Conservation (phyloP, 2,888 invertebrate genomes). For the Helicoverpa assulta region DNA sequence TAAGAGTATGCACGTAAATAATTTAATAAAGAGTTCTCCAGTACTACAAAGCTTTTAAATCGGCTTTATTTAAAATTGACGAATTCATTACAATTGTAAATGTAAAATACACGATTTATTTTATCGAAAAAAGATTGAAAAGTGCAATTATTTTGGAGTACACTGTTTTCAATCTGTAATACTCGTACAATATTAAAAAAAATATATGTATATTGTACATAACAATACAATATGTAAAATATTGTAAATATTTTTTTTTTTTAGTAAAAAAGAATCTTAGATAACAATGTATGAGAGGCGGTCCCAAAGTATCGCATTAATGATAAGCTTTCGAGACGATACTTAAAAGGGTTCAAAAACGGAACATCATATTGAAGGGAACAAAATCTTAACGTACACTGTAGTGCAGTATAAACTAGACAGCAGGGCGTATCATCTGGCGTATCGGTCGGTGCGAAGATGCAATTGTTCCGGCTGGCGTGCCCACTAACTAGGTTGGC, state of each 20-base stretch:
- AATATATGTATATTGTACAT: no score
- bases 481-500: conserved; percentile 88
- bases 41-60: conserved; percentile 34
- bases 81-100: conserved; percentile 18
- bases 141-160: conserved; percentile 27
- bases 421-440: conserved; percentile 56
- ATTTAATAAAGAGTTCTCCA: conserved; percentile 24
- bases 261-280: conserved; percentile 10
- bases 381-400: conserved; percentile 32
- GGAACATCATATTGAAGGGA: background rate
- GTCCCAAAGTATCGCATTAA: conserved; percentile 17
- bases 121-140: conserved; percentile 18
- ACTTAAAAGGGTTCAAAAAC: background rate
- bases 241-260: no score
- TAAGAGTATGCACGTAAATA: background rate
- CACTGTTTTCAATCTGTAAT: conserved; percentile 11
- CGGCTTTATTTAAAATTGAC: conserved; percentile 28
- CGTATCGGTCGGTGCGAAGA: conserved; percentile 75
- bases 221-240: no score
- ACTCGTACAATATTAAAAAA: conserved; percentile 10
- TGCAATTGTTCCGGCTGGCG: conserved; percentile 89
- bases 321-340: background rate
- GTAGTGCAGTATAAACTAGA: conserved; percentile 38
- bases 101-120: conserved; percentile 34
- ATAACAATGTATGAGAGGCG: background rate